These are phyloP conservation scores for Hirtodrosophila cameraria DNA, from an alignment of 2,888 invertebrate genomes.

Conservation along the genomic window DNA sequence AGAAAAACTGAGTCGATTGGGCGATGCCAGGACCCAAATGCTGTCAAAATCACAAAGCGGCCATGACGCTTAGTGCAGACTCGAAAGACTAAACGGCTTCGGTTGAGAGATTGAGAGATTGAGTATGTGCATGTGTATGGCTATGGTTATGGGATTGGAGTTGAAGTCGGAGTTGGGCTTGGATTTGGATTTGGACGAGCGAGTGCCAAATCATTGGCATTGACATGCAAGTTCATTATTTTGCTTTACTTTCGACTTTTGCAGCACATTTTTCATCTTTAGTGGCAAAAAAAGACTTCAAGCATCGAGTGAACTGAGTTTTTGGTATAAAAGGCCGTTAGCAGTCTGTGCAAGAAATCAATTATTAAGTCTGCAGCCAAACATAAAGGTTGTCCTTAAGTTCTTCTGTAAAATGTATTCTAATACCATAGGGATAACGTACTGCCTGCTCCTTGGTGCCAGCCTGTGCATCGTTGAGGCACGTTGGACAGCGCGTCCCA, in stretches of 20 bases:
- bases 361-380: constrained; percentile 54
- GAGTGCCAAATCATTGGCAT: constrained; percentile 56
- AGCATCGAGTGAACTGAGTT: not conserved
- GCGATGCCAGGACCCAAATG: constrained; percentile 5
- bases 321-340: constrained; percentile 66
- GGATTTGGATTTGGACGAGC: not conserved
- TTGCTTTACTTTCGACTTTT: constrained; percentile 10
- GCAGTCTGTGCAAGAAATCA: constrained; percentile 53
- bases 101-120: not conserved
- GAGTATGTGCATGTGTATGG: not conserved
- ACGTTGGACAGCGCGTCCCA: constrained; percentile 37
- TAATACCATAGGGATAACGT: constrained; percentile 16
- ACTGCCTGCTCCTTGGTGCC: constrained; percentile 3
- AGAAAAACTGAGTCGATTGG: not conserved
- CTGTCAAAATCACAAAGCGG: constrained; percentile 63
- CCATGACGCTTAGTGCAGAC: constrained; percentile 26
- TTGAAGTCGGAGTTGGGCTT: too few relatives aligned
- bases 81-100: constrained; percentile 7
- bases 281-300: constrained; percentile 20
- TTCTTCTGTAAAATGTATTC: constrained; percentile 28
- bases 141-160: not conserved
- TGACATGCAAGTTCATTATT: constrained; percentile 50
- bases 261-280: constrained; percentile 45
- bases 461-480: constrained; percentile 22
- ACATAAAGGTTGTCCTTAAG: constrained; percentile 42